These are phyloP conservation scores for Premnoplex brunnescens DNA, from an alignment of 2,797 vertebrate genomes.

Conservation along the genomic window DNA sequence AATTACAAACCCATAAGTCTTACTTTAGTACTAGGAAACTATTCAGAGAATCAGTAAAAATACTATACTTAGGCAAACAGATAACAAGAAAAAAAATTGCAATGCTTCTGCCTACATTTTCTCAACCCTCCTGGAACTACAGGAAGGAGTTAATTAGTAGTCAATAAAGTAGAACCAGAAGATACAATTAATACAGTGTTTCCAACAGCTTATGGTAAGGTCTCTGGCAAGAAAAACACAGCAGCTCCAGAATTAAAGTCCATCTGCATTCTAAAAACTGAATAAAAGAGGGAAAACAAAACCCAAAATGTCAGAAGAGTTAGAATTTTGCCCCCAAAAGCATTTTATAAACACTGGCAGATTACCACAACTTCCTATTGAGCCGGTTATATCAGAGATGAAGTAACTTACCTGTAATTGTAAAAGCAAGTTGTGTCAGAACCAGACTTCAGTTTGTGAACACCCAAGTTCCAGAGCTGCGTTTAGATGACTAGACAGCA, in stretches of 20 bases:
- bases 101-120: neutral
- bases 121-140: neutral
- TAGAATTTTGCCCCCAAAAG: neutral
- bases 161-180: neutral
- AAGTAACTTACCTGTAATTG: neutral
- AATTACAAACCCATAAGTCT: constrained; percentile 40
- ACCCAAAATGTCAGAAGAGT: neutral
- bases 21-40: neutral
- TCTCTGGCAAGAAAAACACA: neutral
- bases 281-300: neutral
- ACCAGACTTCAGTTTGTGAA: neutral
- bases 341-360: neutral
- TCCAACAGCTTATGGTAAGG: neutral
- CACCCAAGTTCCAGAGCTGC: neutral
- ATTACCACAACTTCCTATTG: neutral
- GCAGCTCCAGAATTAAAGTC: neutral
- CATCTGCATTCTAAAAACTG: neutral
- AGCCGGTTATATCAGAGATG: neutral
- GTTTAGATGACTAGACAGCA: neutral
- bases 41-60: constrained; percentile 23
- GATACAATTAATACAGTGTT: neutral
- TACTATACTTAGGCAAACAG: neutral
- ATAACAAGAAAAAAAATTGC: neutral
- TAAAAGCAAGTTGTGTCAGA: neutral
- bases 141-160: constrained; percentile 29